Evolutionary conservation across 2,888 invertebrate species (phyloP).

Genomic region (Smittia aterrima): DNA sequence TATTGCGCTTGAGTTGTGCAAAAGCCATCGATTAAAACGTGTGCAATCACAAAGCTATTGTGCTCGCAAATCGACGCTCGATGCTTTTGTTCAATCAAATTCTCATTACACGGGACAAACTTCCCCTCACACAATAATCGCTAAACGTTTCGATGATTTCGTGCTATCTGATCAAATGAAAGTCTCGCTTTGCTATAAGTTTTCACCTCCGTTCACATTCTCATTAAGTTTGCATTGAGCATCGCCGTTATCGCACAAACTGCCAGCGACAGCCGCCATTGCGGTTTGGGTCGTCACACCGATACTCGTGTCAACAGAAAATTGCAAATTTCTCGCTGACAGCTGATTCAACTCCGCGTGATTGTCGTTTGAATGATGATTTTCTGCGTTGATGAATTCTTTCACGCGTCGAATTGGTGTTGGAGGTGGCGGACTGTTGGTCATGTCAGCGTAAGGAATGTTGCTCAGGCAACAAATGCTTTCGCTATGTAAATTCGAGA

Average conservation of each 20-base stretch:
- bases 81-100: too few species aligned
- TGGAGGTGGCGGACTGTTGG: constrained; percentile 16
- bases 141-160: constrained; percentile 42
- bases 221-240: neutral
- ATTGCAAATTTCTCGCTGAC: neutral
- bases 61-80: too few species aligned
- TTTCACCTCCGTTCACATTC: neutral
- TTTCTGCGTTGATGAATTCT: neutral
- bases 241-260: constrained; percentile 1
- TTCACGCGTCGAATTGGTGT: neutral
- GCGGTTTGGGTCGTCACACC: neutral
- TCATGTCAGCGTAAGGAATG: constrained; percentile 23
- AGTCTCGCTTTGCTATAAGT: constrained; percentile 24
- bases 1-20: too few species aligned
- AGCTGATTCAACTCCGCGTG: neutral
- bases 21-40: too few species aligned
- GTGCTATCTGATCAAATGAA: constrained; percentile 40
- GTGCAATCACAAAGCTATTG: too few species aligned
- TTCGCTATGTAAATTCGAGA: neutral
- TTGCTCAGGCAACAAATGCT: constrained; percentile 24
- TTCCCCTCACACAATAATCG: constrained; percentile 42
- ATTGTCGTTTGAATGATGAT: neutral
- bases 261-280: neutral
- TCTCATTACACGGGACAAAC: neutral
- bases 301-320: neutral